Evolutionary conservation across 1,140 invertebrate genomes (phyloP), one percentile per base, ranked within the genome.

Genomic region (Phymastichus coffea): DNA sequence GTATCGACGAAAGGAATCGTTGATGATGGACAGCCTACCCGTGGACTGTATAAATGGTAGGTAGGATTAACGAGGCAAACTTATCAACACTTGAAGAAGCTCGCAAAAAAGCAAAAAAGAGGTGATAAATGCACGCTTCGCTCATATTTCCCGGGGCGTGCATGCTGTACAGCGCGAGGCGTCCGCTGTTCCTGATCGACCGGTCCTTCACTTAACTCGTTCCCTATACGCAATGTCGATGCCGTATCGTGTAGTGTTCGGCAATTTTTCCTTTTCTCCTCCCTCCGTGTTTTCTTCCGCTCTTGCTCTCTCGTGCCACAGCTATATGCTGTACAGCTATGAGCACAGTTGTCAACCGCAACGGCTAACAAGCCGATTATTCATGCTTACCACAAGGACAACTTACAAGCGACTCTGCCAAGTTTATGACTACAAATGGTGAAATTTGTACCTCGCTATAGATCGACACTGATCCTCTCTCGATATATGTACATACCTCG

Each of bases 311-410:
- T 47, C 37, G 65, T 71, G 9, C 7, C 22, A 2, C 7, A 8
- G 20, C 41, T 25, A 74, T 69, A 67, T 75, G 63, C 4, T 41
- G 15, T 20, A 41, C 8, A 10, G 2, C 23, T 25, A 25, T 25
- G 6, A 25, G 20, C 23, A 2, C 9, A 66, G 64, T 70, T 72
- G 76, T 77, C 69, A 73, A 69, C 76, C 74, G 76, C 74, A 77
- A 76, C 75, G 71, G 73, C 75, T 79, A 80, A 80, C 78, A 79
- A 79, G 78, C 67, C 72, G 75, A 80, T 79, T 78, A 79, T 74
- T 79, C 77, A 78, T 78, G 72, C 71, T 71, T 74, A 58, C 74
- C 70, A 75, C 73, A 78, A 77, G 73, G 72, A 79, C 73, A 75
- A 77, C 69, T 77, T 77, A 77, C 76, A 80, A 76, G 73, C 72